Evolutionary conservation across 2,797 vertebrate genomes (phyloP).

Genomic region (Amblyraja radiata): DNA sequence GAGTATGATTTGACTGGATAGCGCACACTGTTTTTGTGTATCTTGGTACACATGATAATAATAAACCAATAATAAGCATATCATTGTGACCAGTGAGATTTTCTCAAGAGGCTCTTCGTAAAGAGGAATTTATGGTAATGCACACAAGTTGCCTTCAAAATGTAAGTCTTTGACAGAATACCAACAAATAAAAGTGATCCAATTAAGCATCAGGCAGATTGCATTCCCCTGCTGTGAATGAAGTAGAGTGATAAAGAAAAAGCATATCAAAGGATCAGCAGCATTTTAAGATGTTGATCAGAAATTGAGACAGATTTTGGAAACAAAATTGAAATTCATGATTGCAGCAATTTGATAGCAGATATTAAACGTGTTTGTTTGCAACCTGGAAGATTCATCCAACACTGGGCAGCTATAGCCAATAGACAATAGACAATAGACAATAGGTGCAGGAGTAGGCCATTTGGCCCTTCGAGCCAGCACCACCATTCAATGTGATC

Average conservation of each 20-base stretch:
- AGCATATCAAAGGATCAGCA: neutral
- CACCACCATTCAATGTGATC: no score
- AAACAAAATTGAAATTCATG: constrained; percentile 1
- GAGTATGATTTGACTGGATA: no score
- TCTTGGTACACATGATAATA: no score
- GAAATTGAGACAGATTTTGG: neutral
- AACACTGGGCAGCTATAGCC: no score
- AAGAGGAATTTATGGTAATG: neutral
- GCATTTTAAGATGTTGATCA: neutral
- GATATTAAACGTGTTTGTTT: neutral
- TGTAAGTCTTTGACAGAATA: neutral
- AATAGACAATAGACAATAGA: no score
- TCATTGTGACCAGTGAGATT: neutral
- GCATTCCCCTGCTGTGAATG: neutral
- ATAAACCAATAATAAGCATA: no score
- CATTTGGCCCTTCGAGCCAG: no score
- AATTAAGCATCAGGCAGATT: neutral
- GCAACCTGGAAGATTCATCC: no score
- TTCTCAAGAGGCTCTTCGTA: neutral
- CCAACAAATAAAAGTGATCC: neutral
- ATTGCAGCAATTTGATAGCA: neutral
- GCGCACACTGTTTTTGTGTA: no score
- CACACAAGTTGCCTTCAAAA: neutral
- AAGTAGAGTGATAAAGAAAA: neutral
- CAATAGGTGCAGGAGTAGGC: no score